Evolutionary conservation across 2,888 invertebrate species (phyloP).

Genomic region (Megaustenia siamemsis): DNA sequence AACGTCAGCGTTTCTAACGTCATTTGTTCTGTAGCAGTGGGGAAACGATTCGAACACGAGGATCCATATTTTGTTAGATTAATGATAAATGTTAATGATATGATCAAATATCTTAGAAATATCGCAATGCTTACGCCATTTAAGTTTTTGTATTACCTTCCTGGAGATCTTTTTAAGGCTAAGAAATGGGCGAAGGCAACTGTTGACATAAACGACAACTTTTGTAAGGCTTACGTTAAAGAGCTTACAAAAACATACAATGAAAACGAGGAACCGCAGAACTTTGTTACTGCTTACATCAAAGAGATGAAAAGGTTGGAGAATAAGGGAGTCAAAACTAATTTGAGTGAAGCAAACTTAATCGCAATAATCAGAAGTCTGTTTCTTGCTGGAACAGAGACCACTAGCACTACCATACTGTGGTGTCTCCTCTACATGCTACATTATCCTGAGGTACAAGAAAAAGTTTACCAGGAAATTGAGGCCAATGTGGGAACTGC

Average conservation of each 20-base stretch:
- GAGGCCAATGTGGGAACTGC: constrained; percentile 74
- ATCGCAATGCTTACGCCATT: not conserved
- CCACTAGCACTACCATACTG: constrained; percentile 90
- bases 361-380: constrained; percentile 33
- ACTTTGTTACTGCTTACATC: constrained; percentile 63
- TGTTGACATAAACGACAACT: constrained; percentile 27
- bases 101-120: not conserved
- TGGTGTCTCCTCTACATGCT: constrained; percentile 91
- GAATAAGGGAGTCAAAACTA: not conserved
- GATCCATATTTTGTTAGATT: constrained; percentile 29
- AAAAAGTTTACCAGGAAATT: constrained; percentile 61
- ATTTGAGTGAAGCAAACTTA: constrained; percentile 33
- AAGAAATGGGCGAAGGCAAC: constrained; percentile 35
- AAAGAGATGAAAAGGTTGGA: constrained; percentile 40
- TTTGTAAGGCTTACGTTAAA: constrained; percentile 52
- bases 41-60: constrained; percentile 43
- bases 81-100: not conserved
- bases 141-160: constrained; percentile 55
- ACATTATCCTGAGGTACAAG: constrained; percentile 84
- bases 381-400: constrained; percentile 81
- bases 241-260: constrained; percentile 51
- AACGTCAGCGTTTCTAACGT: constrained; percentile 46
- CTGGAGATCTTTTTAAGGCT: constrained; percentile 58
- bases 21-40: constrained; percentile 51
- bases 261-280: constrained; percentile 51